These are phyloP conservation scores for Caranx ignobilis DNA, from an alignment of 2,113 vertebrate genomes.

Conservation along the genomic window DNA sequence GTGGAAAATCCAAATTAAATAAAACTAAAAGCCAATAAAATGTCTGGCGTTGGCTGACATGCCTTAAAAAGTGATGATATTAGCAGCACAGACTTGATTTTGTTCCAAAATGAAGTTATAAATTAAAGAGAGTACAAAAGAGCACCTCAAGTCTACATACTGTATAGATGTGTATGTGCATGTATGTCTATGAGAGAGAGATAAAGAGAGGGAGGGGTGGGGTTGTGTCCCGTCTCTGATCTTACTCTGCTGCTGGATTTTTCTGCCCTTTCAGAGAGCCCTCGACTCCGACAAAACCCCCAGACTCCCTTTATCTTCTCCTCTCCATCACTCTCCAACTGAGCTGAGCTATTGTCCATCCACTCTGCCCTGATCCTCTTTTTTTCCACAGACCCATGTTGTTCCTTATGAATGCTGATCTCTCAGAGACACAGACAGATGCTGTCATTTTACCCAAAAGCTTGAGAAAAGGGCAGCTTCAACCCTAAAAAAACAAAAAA, in stretches of 20 bases:
- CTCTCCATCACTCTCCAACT: constrained; percentile 37
- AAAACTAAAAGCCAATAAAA: neutral
- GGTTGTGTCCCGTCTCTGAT: constrained; percentile 50
- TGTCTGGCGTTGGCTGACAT: neutral
- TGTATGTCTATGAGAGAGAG: neutral
- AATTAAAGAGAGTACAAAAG: constrained; percentile 8
- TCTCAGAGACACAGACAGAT: constrained; percentile 56
- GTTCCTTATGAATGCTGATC: constrained; percentile 46
- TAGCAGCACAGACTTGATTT: neutral
- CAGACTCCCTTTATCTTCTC: constrained; percentile 57
- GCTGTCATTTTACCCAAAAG: constrained; percentile 52
- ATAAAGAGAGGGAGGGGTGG: neutral
- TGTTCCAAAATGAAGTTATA: neutral
- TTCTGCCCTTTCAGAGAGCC: constrained; percentile 32
- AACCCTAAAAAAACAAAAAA: constrained; percentile 20
- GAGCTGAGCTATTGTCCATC: constrained; percentile 58
- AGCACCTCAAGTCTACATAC: neutral
- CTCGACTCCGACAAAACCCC: constrained; percentile 43
- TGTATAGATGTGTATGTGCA: neutral
- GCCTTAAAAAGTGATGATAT: neutral
- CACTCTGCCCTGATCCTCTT: constrained; percentile 1
- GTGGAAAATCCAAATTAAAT: neutral
- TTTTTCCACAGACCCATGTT: constrained; percentile 39
- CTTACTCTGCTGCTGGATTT: constrained; percentile 44
- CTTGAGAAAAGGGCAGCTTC: constrained; percentile 63